These are phyloP conservation scores for Brenthis daphne DNA, from an alignment of 2,888 invertebrate species.

Conservation along the genomic window DNA sequence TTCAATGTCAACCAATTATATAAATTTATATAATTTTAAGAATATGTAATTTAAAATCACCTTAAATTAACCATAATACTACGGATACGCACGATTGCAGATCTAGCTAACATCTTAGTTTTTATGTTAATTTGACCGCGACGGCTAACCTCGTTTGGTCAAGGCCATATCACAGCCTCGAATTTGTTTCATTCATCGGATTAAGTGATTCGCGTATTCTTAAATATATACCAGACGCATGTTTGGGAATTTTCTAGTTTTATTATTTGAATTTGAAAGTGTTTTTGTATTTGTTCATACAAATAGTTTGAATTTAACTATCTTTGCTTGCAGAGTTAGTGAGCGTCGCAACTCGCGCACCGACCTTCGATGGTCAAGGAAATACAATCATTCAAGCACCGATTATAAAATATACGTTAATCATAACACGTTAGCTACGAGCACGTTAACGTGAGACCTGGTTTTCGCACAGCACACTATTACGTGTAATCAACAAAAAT, in stretches of 20 bases:
- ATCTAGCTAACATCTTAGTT: constrained; percentile 47
- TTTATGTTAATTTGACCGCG: constrained; percentile 57
- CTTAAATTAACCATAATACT: constrained; percentile 34
- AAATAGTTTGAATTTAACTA: constrained; percentile 54
- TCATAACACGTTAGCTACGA: constrained; percentile 54
- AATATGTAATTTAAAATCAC: constrained; percentile 26
- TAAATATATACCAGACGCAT: constrained; percentile 32
- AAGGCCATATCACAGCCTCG: constrained; percentile 64
- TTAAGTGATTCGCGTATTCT: constrained; percentile 57
- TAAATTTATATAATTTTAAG: constrained; percentile 17
- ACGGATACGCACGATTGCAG: constrained; percentile 44
- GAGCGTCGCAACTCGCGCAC: constrained; percentile 67
- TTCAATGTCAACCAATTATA: constrained; percentile 26
- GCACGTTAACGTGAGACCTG: constrained; percentile 43
- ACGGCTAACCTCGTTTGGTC: constrained; percentile 63
- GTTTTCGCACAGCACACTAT: constrained; percentile 65
- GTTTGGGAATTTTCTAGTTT: neutral
- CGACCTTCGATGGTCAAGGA: constrained; percentile 76
- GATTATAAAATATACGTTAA: constrained; percentile 65
- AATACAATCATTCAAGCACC: constrained; percentile 68
- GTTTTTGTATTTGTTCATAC: constrained; percentile 32
- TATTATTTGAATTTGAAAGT: neutral
- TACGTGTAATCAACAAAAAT: constrained; percentile 42
- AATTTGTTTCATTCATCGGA: constrained; percentile 56
- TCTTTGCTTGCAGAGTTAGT: constrained; percentile 54